Evolutionary conservation across 2,888 invertebrate genomes (phyloP), one percentile per base, ranked within the genome.

Genomic region (Melanostoma scalare): DNA sequence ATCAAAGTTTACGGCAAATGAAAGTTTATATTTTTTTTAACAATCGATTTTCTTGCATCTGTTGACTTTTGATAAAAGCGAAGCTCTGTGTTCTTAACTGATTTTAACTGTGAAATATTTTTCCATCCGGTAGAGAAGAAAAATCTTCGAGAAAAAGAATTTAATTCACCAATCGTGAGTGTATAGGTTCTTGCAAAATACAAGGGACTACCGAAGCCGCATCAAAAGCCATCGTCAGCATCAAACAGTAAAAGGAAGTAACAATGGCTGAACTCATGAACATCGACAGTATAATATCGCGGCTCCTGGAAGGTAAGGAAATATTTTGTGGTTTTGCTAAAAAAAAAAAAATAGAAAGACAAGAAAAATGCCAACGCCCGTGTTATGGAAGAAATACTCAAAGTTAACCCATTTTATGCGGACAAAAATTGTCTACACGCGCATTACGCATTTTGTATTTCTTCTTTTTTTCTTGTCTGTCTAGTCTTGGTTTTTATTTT

Each of bases 281-380:
- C 82, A 90, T 90, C 85, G 90, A 90, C 86, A 90, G 90, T 87
- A 90, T 90, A 86, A 90, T 90, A 84, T 90, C 90, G 86, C 88
- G 90, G 77, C 87, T 90, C 78, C 86, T 90, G 67, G 90, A 90
- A 89, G 90, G 90, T 90, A 86, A 79, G 86, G 78, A 55, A 5
- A 44, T 33, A 40, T 31, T 48, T 36, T 48, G 50, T 2, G 31
- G n/a, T 60, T 35, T 58, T 60, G 10, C 42, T 58, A 6, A 20
- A 9, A 4, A 5, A 63, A 36, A 20, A 48, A 30, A 48, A 2
- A 20, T 10, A 31, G 10, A 36, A 44, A 30, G 58, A 30, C 5
- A 44, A 5, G 40, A 50, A 9, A 6, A 55, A 35, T 69, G 80
- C 53, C 76, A 81, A 81, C 81, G 81, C 81, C 81, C 76, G 72